Conservation (phyloP, 1,140 invertebrate species). For the Saccostrea cuccullata region DNA sequence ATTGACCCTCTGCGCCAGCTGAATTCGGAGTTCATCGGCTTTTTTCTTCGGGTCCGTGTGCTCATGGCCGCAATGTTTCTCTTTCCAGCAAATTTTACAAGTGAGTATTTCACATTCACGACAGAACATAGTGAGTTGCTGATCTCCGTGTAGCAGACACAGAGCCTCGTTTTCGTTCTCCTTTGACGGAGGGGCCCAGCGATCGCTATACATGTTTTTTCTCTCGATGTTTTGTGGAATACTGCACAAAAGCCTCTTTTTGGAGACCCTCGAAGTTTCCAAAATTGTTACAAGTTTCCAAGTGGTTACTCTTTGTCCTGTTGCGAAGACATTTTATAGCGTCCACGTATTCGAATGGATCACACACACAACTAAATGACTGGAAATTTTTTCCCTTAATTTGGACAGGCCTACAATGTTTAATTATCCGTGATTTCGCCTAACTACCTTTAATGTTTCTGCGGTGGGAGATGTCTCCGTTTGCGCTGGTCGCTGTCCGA, state of each 20-base stretch:
- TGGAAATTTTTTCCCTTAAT: not conserved
- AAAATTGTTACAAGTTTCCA: not conserved
- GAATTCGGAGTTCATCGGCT: constrained; percentile 27
- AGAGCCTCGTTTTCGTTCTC: not conserved
- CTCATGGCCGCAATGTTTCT: not conserved
- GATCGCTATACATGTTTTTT: not conserved
- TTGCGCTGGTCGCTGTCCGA: not conserved
- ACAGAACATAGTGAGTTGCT: not conserved
- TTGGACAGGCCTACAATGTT: not conserved
- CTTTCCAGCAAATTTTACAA: constrained; percentile 27
- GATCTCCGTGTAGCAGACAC: not conserved
- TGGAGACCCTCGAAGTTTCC: not conserved
- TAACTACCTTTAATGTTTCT: not conserved
- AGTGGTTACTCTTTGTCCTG: not conserved
- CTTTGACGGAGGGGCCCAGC: not conserved
- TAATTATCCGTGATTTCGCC: not conserved
- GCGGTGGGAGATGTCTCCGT: not conserved
- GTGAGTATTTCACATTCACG: not conserved
- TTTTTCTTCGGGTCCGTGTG: not conserved
- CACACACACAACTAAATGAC: not conserved
- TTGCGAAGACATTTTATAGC: not conserved
- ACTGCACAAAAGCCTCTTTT: not conserved
- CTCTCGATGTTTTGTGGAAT: not conserved
- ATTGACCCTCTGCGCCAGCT: not conserved
- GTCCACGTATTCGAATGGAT: not conserved